Conservation (phyloP, 2,113 vertebrate genomes). For the Sinocyclocheilus anophthalmus region DNA sequence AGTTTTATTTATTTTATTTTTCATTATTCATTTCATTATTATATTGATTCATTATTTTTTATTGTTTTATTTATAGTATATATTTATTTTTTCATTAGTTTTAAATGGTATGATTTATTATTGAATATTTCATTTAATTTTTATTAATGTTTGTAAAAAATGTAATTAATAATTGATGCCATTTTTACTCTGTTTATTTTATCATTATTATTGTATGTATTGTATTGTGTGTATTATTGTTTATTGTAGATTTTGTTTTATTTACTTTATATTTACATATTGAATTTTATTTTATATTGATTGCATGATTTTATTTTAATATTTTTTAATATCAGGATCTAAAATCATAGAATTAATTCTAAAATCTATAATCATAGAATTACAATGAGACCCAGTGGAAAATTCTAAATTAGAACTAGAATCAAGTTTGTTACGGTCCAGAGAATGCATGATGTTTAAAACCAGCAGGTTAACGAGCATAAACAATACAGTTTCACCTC, state of each 20-base stretch:
- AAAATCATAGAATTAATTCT: not conserved
- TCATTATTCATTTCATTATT: not conserved
- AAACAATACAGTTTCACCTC: not conserved
- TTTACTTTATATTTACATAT: not conserved
- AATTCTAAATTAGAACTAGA: not conserved
- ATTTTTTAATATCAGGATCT: not conserved
- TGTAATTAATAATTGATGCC: not conserved
- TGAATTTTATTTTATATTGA: not conserved
- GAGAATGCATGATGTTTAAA: not conserved
- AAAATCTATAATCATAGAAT: too few relatives aligned
- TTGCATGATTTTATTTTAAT: not conserved
- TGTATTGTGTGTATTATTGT: too few relatives aligned
- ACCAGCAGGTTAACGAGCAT: not conserved
- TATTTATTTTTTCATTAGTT: not conserved
- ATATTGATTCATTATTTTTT: not conserved
- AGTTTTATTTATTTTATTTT: not conserved
- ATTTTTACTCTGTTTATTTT: not conserved
- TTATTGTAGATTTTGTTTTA: not conserved
- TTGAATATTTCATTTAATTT: not conserved
- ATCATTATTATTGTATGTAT: not conserved
- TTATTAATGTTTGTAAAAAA: not conserved
- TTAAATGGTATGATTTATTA: not conserved
- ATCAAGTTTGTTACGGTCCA: not conserved
- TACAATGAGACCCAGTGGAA: not conserved
- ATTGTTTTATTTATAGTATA: not conserved